Conservation (phyloP, 2,797 vertebrate genomes). For the Dicrostonyx torquatus region DNA sequence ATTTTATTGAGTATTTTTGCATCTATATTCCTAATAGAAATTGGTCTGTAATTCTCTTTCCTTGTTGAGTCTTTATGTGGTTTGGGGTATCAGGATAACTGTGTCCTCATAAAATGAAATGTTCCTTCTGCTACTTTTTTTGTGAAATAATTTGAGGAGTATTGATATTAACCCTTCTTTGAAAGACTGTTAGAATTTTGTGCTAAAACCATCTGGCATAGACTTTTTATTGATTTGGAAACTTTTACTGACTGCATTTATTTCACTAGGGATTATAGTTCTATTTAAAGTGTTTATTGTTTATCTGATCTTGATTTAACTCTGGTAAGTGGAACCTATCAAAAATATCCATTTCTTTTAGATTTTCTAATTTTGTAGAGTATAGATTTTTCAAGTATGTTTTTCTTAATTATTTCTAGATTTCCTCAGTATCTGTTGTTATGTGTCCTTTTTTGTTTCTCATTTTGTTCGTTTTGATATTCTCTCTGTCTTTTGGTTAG, state of each 20-base stretch:
- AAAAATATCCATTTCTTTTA: neutral
- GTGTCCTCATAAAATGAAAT: neutral
- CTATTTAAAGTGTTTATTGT: neutral
- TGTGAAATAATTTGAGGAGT: neutral
- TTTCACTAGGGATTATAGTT: neutral
- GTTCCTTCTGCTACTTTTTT: neutral
- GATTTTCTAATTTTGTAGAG: neutral
- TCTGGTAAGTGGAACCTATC: neutral
- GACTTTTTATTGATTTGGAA: neutral
- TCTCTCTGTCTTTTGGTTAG: neutral
- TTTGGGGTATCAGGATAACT: neutral
- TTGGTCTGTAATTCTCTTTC: neutral
- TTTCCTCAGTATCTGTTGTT: neutral
- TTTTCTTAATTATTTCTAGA: neutral
- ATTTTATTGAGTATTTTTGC: neutral
- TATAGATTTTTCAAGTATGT: neutral
- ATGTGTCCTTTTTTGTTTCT: neutral
- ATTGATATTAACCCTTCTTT: neutral
- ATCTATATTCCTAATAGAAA: neutral
- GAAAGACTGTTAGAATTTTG: neutral
- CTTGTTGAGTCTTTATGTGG: neutral
- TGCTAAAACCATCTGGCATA: neutral
- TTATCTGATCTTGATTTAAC: neutral
- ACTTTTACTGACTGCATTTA: neutral
- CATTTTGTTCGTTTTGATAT: neutral